Conservation (phyloP, 2,888 invertebrate genomes). For the Tetanocera ferruginea region DNA sequence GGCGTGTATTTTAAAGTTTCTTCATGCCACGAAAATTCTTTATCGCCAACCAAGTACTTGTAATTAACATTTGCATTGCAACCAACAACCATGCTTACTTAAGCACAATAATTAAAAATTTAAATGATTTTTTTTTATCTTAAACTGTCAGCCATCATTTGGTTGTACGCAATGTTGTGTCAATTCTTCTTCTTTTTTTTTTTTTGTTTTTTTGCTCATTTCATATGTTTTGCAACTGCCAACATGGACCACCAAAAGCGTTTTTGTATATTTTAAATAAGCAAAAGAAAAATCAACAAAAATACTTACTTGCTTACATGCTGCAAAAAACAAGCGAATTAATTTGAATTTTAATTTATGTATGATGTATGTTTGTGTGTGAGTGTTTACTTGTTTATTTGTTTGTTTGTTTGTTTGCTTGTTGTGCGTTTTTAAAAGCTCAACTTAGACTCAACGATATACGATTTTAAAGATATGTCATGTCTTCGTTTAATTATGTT, state of each 20-base stretch:
- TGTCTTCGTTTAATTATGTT: slow-evolving; percentile 36
- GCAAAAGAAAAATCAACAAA: background rate
- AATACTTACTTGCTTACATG: background rate
- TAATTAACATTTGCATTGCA: background rate
- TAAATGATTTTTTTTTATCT: background rate
- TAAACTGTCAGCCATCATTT: background rate
- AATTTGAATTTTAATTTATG: background rate
- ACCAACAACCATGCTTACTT: background rate
- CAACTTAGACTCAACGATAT: too few relatives aligned
- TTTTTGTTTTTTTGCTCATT: too few relatives aligned
- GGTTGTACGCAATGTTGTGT: too few relatives aligned
- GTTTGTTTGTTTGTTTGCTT: background rate
- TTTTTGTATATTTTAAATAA: background rate
- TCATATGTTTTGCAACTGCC: background rate
- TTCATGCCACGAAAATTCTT: too few relatives aligned
- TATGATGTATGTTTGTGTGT: background rate
- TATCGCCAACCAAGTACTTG: too few relatives aligned
- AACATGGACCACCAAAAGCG: background rate
- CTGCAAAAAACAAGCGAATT: background rate
- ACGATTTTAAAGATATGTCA: background rate
- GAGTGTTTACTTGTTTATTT: background rate
- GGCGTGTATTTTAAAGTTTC: too few relatives aligned
- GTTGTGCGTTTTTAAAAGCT: background rate
- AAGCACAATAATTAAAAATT: background rate
- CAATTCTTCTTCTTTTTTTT: background rate